These are phyloP conservation scores for Microcebus griseorufus DNA, from an alignment of 2,113 vertebrate species.

Conservation along the genomic window DNA sequence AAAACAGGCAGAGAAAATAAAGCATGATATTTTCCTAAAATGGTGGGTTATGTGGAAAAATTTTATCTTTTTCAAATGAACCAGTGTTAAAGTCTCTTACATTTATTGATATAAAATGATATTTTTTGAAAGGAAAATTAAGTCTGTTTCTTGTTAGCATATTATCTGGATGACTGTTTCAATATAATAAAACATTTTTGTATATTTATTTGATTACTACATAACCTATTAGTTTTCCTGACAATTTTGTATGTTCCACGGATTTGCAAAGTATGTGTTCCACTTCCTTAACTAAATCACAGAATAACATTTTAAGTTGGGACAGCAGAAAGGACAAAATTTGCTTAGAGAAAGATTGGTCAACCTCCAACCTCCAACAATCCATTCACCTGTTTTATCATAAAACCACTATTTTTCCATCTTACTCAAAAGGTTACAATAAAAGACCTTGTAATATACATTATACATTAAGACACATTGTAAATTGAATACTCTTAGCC, in stretches of 20 bases:
- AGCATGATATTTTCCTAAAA: neutral
- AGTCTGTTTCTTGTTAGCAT: neutral
- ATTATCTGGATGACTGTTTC: neutral
- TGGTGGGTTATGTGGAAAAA: neutral
- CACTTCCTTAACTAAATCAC: neutral
- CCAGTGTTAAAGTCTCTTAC: neutral
- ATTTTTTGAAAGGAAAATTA: slow-evolving; percentile 1
- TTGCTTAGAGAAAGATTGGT: neutral
- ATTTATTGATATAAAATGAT: neutral
- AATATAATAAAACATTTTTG: neutral
- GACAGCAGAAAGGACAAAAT: neutral
- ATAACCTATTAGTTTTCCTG: neutral
- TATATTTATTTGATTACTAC: neutral
- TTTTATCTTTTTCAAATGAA: neutral
- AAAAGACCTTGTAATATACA: neutral
- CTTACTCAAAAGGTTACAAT: neutral
- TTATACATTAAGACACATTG: neutral
- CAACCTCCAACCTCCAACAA: neutral
- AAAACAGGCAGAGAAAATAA: neutral
- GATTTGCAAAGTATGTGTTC: neutral
- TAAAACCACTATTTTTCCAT: neutral
- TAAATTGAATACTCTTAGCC: neutral
- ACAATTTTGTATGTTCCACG: neutral
- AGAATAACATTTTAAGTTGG: neutral
- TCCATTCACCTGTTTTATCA: neutral